Evolutionary conservation across 1,140 invertebrate genomes (phyloP).

Genomic region (Aphaenogaster rudis): DNA sequence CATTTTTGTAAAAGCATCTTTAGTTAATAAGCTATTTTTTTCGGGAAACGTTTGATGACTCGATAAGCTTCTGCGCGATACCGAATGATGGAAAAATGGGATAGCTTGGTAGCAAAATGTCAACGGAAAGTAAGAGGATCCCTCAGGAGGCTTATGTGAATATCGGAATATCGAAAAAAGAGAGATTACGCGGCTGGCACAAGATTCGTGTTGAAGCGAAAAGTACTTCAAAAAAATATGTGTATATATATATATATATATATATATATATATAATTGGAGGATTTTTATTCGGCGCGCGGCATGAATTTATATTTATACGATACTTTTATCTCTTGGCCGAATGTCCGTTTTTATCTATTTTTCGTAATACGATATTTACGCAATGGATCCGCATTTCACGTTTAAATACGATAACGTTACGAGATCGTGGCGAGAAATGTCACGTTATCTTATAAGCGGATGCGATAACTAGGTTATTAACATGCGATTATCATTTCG

Average conservation of each 20-base stretch:
- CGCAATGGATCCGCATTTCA: background rate
- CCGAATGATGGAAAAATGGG: slow-evolving; percentile 12
- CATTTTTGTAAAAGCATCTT: background rate
- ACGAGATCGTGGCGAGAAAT: background rate
- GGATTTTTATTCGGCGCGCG: slow-evolving; percentile 3
- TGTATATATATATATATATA: no score
- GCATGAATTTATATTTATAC: slow-evolving; percentile 42
- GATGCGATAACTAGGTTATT: slow-evolving; percentile 19
- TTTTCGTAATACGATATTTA: slow-evolving; percentile 13
- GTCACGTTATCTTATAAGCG: slow-evolving; percentile 25
- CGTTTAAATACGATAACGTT: slow-evolving; percentile 1
- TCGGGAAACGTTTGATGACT: background rate
- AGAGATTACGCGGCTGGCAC: slow-evolving; percentile 13
- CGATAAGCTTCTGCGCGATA: background rate
- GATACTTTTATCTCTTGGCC: slow-evolving; percentile 30
- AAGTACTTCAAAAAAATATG: slow-evolving; percentile 4
- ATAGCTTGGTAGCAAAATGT: slow-evolving; percentile 46
- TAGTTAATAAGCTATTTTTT: background rate
- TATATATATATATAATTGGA: background rate
- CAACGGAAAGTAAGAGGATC: slow-evolving; percentile 32
- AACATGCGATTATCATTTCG: slow-evolving; percentile 24
- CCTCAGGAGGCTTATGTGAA: background rate
- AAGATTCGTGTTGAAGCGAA: background rate
- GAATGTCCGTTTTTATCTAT: background rate
- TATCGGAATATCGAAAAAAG: slow-evolving; percentile 37